These are phyloP conservation scores for Zaprionus bogoriensis DNA, from an alignment of 2,888 invertebrate genomes.

Conservation along the genomic window DNA sequence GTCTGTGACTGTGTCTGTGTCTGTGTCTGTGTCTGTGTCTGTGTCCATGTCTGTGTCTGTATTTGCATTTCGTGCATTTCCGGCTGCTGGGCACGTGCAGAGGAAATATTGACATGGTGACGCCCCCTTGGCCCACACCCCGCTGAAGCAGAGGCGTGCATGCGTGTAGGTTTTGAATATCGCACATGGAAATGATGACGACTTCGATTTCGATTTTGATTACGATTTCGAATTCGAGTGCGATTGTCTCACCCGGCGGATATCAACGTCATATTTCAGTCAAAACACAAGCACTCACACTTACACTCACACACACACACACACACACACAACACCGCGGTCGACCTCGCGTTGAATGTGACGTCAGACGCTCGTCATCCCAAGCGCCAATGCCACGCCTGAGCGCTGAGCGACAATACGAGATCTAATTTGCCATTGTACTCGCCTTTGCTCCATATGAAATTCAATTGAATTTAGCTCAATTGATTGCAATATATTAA, in stretches of 20 bases:
- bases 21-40: too few relatives aligned
- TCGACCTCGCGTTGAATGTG: slow-evolving; percentile 15
- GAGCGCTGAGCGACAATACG: slow-evolving; percentile 34
- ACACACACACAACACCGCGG: not conserved
- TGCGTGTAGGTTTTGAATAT: slow-evolving; percentile 31
- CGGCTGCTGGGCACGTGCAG: slow-evolving; percentile 60
- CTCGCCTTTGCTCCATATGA: slow-evolving; percentile 24
- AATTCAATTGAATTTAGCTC: slow-evolving; percentile 51
- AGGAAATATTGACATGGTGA: slow-evolving; percentile 54
- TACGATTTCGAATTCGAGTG: not conserved
- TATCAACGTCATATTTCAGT: slow-evolving; percentile 29
- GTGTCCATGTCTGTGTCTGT: too few relatives aligned
- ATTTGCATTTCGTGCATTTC: slow-evolving; percentile 56
- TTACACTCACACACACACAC: not conserved
- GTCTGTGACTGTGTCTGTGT: too few relatives aligned
- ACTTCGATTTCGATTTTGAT: slow-evolving; percentile 1
- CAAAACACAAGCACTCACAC: not conserved
- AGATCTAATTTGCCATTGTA: slow-evolving; percentile 66
- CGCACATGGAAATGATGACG: too few relatives aligned
- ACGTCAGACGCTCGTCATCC: slow-evolving; percentile 25
- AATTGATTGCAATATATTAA: slow-evolving; percentile 32
- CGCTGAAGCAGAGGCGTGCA: slow-evolving; percentile 22
- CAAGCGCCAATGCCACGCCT: slow-evolving; percentile 30
- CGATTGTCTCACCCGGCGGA: slow-evolving; percentile 5
- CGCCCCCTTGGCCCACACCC: not conserved